Conservation (phyloP, 1,140 invertebrate species). For the Tetranychus cinnabarinus region DNA sequence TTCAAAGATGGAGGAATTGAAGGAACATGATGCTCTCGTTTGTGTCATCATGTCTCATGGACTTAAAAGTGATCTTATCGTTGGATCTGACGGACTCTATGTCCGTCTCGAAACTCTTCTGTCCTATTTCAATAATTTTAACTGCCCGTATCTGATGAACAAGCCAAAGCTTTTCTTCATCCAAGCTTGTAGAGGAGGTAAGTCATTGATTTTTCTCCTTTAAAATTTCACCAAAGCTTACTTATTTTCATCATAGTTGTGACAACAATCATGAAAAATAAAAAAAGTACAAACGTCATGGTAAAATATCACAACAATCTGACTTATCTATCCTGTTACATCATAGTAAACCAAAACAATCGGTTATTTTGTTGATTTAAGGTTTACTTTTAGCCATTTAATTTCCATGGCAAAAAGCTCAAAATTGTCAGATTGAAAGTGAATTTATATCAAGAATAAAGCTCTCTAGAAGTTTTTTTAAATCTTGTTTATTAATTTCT, state of each 20-base stretch:
- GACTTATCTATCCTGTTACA: too few relatives aligned
- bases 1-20: not conserved
- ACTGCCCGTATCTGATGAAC: not conserved
- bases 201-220: not conserved
- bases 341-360: too few relatives aligned
- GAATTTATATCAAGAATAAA: too few relatives aligned
- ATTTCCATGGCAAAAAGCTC: too few relatives aligned
- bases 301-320: too few relatives aligned
- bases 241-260: not conserved
- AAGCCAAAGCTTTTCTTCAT: conserved; percentile 3
- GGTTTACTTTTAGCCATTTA: too few relatives aligned
- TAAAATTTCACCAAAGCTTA: not conserved
- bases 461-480: too few relatives aligned
- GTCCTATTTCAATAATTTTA: not conserved
- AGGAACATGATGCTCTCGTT: conserved; percentile 1
- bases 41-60: conserved; percentile 5
- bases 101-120: not conserved
- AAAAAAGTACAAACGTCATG: too few relatives aligned
- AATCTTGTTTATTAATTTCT: not conserved
- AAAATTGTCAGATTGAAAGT: too few relatives aligned
- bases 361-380: too few relatives aligned
- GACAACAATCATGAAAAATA: too few relatives aligned
- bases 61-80: not conserved
- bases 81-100: not conserved
- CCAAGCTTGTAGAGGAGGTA: not conserved